phyloP scores from a whole-genome alignment of 2,113 vertebrate species.

The Phocoena phocoena region DNA sequence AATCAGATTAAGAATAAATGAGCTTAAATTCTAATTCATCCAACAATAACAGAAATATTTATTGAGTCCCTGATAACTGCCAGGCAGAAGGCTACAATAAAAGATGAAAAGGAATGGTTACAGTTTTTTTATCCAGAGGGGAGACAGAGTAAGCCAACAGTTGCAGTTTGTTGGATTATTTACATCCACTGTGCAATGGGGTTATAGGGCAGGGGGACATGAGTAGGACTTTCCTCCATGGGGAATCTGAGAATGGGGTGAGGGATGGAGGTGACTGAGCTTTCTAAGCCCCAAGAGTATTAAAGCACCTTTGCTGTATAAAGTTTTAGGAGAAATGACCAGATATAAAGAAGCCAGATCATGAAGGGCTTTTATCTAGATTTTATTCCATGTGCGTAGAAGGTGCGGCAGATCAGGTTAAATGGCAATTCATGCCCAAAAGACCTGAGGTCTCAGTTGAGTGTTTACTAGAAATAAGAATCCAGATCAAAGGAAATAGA shows the following conservation, averaged over 20 bases:
- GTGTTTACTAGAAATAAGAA: neutral
- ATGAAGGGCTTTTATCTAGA: neutral
- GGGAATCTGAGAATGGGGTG: neutral
- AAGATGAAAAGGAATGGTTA: neutral
- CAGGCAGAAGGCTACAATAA: neutral
- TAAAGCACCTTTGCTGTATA: neutral
- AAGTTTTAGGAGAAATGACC: neutral
- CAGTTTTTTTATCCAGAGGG: neutral
- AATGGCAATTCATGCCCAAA: neutral
- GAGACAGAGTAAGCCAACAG: neutral
- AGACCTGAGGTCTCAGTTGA: neutral
- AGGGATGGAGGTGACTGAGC: neutral
- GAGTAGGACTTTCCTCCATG: neutral
- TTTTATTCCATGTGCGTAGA: neutral
- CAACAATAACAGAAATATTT: neutral
- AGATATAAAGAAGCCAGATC: neutral
- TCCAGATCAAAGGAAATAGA: neutral
- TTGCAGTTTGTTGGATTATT: neutral
- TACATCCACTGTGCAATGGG: neutral
- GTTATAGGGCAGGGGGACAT: neutral
- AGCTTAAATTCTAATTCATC: neutral
- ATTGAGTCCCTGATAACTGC: neutral
- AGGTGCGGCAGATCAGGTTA: neutral
- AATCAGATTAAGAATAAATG: neutral
- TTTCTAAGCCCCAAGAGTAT: neutral